Evolutionary conservation across 2,888 invertebrate species (phyloP).

Genomic region (Arge pagana): DNA sequence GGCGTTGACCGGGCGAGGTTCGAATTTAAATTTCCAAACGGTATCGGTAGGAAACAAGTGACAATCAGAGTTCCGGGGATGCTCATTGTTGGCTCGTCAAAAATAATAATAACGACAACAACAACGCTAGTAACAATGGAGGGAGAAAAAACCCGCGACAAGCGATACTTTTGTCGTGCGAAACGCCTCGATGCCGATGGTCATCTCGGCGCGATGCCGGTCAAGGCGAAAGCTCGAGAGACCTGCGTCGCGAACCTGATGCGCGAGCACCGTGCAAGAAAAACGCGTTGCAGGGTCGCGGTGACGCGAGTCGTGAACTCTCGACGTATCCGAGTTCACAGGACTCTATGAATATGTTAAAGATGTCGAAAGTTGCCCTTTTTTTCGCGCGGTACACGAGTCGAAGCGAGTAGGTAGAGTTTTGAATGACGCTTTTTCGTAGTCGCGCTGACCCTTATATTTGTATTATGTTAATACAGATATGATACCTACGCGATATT

Average conservation of each 20-base stretch:
- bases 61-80: conserved; percentile 50
- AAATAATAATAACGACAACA: no score
- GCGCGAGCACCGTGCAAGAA: conserved; percentile 7
- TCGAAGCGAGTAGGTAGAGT: no score
- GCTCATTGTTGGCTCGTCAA: conserved; percentile 48
- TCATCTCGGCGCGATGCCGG: conserved; percentile 7
- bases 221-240: conserved; percentile 8
- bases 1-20: no score
- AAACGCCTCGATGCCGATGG: conserved; percentile 1
- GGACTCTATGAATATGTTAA: conserved; percentile 23
- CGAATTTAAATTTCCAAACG: conserved; percentile 22
- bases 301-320: background rate
- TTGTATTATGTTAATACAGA: conserved; percentile 54
- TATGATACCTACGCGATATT: conserved; percentile 45
- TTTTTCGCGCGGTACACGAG: conserved; percentile 43
- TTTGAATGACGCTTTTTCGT: conserved; percentile 52
- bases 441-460: conserved; percentile 28
- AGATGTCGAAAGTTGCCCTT: conserved; percentile 46
- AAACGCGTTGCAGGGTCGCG: conserved; percentile 1
- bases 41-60: conserved; percentile 51
- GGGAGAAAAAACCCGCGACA: conserved; percentile 41
- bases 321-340: background rate
- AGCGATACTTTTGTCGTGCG: conserved; percentile 25
- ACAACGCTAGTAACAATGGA: no score
- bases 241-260: background rate